Evolutionary conservation across 2,797 vertebrate genomes (phyloP).

Genomic region (Cephalopachus bancanus): DNA sequence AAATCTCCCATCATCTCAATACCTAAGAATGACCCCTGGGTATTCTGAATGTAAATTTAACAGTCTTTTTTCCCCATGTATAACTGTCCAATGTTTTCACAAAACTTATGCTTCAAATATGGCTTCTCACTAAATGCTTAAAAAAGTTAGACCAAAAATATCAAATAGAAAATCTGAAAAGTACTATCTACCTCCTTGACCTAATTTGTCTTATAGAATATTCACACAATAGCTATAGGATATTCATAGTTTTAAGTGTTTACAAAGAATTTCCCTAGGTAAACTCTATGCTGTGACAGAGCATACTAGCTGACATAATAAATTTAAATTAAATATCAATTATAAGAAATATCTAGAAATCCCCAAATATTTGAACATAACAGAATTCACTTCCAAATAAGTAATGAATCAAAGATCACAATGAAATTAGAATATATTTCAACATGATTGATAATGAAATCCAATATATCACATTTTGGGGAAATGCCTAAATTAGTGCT

Average conservation of each 20-base stretch:
- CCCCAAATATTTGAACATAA: neutral
- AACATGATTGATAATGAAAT: neutral
- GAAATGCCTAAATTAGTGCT: neutral
- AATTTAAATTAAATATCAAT: conserved; percentile 9
- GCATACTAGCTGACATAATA: neutral
- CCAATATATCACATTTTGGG: neutral
- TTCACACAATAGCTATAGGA: neutral
- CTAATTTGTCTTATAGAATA: neutral
- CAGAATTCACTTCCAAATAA: neutral
- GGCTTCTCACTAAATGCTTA: neutral
- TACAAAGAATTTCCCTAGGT: neutral
- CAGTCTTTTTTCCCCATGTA: neutral
- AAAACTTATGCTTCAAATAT: conserved; percentile 6
- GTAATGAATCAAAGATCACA: neutral
- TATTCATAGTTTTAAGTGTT: neutral
- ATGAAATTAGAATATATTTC: neutral
- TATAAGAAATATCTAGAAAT: neutral
- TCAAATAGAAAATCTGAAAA: conserved; percentile 15
- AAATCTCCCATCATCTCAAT: neutral
- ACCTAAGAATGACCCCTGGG: neutral
- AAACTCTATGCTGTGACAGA: neutral
- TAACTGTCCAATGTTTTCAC: neutral
- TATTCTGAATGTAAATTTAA: neutral
- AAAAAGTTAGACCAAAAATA: neutral
- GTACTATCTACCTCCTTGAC: neutral